Evolutionary conservation across 2,888 invertebrate species (phyloP).

Genomic region (Leptinotarsa haldemani): DNA sequence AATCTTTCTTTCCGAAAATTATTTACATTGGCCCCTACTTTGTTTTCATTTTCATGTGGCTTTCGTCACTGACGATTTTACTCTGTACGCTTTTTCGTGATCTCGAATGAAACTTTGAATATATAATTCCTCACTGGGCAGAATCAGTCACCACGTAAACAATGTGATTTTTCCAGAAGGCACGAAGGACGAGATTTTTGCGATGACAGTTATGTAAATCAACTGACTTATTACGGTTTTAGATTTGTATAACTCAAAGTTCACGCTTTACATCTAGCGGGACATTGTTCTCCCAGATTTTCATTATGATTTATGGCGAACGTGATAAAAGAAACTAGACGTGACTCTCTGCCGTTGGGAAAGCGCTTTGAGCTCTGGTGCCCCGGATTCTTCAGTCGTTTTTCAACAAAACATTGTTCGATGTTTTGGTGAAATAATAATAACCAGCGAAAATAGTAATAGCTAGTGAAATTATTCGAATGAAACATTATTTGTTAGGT

Average conservation of each 20-base stretch:
- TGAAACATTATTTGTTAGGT: too few species aligned
- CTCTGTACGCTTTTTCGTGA: too few species aligned
- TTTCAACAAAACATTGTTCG: not conserved
- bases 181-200: conserved; percentile 47
- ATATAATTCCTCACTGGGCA: too few species aligned
- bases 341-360: conserved; percentile 40
- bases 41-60: too few species aligned
- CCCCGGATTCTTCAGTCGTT: not conserved
- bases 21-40: too few species aligned
- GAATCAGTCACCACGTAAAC: conserved; percentile 23
- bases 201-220: conserved; percentile 55
- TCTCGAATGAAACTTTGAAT: conserved; percentile 15
- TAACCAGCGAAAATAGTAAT: too few species aligned
- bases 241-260: conserved; percentile 50
- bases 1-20: too few species aligned
- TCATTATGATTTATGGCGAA: conserved; percentile 51
- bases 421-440: too few species aligned
- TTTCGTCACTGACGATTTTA: too few species aligned
- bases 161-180: conserved; percentile 43
- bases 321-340: conserved; percentile 47
- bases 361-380: not conserved
- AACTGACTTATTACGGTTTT: conserved; percentile 54
- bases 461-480: too few species aligned
- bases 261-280: conserved; percentile 39
- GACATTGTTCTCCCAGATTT: conserved; percentile 37